Evolutionary conservation across 1,140 invertebrate genomes (phyloP).

Genomic region (Helicorthomorpha holstii): DNA sequence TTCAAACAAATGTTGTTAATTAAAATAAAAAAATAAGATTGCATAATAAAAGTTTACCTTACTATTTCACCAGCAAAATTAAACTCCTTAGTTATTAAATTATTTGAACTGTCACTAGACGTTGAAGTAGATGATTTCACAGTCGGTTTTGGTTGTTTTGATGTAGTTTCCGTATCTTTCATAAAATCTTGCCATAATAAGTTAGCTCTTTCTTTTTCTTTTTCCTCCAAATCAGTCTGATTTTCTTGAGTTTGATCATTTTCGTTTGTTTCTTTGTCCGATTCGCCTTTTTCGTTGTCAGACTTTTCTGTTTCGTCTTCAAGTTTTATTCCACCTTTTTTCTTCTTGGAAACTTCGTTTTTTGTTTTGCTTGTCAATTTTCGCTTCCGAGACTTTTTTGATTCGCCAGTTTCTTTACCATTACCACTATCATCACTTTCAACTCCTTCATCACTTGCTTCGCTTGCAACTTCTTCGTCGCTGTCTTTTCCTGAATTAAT

Average conservation of each 20-base stretch:
- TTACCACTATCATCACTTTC: constrained; percentile 14
- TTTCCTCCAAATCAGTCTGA: background rate
- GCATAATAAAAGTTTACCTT: no score
- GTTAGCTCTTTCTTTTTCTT: background rate
- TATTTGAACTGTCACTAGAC: background rate
- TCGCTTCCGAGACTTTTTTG: constrained; percentile 14
- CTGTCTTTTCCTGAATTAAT: background rate
- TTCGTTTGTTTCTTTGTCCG: background rate
- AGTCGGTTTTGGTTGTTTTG: background rate
- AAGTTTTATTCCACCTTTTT: constrained; percentile 20
- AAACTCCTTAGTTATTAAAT: constrained; percentile 23
- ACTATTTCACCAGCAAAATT: constrained; percentile 26
- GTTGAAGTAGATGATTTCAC: background rate
- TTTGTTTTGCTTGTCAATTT: background rate
- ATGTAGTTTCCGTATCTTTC: constrained; percentile 1
- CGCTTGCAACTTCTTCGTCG: background rate
- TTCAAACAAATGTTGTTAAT: background rate
- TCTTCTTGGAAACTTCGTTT: constrained; percentile 10
- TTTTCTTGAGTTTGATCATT: background rate
- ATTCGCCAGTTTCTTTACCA: background rate
- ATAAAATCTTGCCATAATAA: constrained; percentile 3
- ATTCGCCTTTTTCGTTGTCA: background rate
- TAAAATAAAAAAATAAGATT: background rate
- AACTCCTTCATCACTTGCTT: background rate
- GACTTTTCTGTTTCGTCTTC: constrained; percentile 15